Evolutionary conservation across 2,113 vertebrate genomes (phyloP).

Genomic region (Planiliza haematocheilus): DNA sequence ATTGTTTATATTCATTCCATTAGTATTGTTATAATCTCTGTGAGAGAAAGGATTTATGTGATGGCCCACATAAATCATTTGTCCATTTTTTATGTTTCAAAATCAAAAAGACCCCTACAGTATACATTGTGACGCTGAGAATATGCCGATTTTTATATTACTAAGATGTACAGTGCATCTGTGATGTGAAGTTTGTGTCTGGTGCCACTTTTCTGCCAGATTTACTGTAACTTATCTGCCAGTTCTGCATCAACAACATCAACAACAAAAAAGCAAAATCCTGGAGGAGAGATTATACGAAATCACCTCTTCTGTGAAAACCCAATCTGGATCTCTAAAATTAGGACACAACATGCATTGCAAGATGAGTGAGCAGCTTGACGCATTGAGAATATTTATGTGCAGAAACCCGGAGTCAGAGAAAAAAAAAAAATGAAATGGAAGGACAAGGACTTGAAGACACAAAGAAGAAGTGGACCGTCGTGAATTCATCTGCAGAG

Average conservation of each 20-base stretch:
- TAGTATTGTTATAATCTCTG: neutral
- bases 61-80: neutral
- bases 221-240: constrained; percentile 46
- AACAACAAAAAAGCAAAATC: constrained; percentile 39
- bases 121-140: constrained; percentile 23
- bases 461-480: neutral
- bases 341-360: neutral
- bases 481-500: neutral
- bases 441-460: neutral
- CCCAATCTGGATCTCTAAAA: constrained; percentile 24
- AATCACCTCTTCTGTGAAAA: constrained; percentile 42
- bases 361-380: constrained; percentile 7
- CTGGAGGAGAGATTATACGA: constrained; percentile 36
- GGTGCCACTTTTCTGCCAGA: constrained; percentile 32
- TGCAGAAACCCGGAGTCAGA: neutral
- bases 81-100: neutral
- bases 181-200: constrained; percentile 31
- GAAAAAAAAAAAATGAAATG: neutral
- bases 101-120: constrained; percentile 5
- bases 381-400: neutral
- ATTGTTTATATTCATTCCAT: neutral
- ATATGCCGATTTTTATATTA: constrained; percentile 33
- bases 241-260: constrained; percentile 33
- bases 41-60: neutral
- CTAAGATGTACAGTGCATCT: constrained; percentile 33